Base-by-base conservation (phyloP, 2,888 invertebrate species). In the Xanthorhoe spadicearia region DNA sequence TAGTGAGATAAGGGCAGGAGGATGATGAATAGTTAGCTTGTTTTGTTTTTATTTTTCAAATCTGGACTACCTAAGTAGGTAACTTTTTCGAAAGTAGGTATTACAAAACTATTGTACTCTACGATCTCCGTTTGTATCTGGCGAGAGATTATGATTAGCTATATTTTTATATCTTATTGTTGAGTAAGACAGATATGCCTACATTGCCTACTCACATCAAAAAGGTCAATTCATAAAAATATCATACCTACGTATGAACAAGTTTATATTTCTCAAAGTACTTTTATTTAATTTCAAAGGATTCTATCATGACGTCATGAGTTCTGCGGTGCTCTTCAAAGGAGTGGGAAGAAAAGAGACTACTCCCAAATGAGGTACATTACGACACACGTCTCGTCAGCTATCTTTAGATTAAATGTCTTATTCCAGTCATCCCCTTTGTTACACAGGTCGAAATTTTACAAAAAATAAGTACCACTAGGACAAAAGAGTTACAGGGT, bases 121-220 rank as follows among this genome's bases (percentile, higher is more conserved):
- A 23, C 23, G 23, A 32, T 32, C 32, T 32, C 6, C 13, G 13
- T 2, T 13, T 43, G 13, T 43, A 43, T 43, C 38, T 43, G 13
- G 38, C 38, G 13, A 43, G 38, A 43, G 13, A 43, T 43, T 43
- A 43, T 43, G 38, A 43, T 43, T 43, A 43, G 13, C 38, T 43
- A 43, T 43, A 43, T 38, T 43, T 43, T 43, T 43, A 43, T 43
- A 43, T 43, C 38, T 43, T 43, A 43, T 43, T 43, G 38, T 43
- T 43, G 38, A 43, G 38, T 13, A 13, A 43, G 4, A 43, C 13
- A 43, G 38, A 38, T 38, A 38, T 38, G 38, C 13, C 38, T 13
- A 10, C 13, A 4, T 13, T 38, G 38, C 13, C 38, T 13, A 10
- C 13, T 13, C 38, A 43, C 13, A 43, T 1, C 3, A 3, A 43